A percentile compares a stretch with the other conserved stretches of the same genome.
phyloP scores from a whole-genome alignment of 2,888 invertebrate species.

The Sceliomorpha sp. region DNA sequence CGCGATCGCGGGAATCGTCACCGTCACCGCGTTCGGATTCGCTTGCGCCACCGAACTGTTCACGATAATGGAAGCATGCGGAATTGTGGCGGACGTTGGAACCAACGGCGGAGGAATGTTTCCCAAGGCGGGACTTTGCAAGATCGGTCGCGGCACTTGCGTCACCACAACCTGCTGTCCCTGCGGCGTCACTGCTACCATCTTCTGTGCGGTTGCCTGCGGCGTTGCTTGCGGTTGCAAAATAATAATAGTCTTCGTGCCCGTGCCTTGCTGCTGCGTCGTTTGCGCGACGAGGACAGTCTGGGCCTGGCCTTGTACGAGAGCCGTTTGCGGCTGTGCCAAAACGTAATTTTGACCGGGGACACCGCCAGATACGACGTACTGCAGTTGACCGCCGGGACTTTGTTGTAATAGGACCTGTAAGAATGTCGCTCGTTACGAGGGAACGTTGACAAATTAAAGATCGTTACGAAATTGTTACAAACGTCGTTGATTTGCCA shows the following conservation, averaged over 20 bases:
- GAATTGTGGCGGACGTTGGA: constrained; percentile 75
- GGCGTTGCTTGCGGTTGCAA: constrained; percentile 83
- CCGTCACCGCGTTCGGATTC: constrained; percentile 71
- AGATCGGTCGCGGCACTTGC: constrained; percentile 82
- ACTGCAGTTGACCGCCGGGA: constrained; percentile 81
- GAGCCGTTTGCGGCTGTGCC: constrained; percentile 84
- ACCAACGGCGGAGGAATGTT: constrained; percentile 79
- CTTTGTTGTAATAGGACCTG: constrained; percentile 76
- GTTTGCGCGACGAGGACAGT: constrained; percentile 86
- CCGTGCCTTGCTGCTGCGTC: constrained; percentile 84
- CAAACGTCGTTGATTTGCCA: too few species aligned
- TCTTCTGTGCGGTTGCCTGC: constrained; percentile 81
- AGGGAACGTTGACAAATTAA: too few species aligned
- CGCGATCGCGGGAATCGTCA: constrained; percentile 73
- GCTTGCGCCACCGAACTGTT: constrained; percentile 73
- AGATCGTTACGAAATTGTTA: too few species aligned
- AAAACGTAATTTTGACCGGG: constrained; percentile 85
- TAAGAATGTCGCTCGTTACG: too few species aligned
- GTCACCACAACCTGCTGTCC: constrained; percentile 85
- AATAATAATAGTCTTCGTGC: constrained; percentile 86
- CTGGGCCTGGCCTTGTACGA: constrained; percentile 84
- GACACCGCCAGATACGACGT: constrained; percentile 81
- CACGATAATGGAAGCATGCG: constrained; percentile 74
- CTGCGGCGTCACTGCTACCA: constrained; percentile 85
- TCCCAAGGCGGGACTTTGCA: constrained; percentile 81